A percentile compares a stretch with the other conserved stretches of the same genome.
phyloP scores from a whole-genome alignment of 2,113 vertebrate genomes.

The Cisticola juncidis region DNA sequence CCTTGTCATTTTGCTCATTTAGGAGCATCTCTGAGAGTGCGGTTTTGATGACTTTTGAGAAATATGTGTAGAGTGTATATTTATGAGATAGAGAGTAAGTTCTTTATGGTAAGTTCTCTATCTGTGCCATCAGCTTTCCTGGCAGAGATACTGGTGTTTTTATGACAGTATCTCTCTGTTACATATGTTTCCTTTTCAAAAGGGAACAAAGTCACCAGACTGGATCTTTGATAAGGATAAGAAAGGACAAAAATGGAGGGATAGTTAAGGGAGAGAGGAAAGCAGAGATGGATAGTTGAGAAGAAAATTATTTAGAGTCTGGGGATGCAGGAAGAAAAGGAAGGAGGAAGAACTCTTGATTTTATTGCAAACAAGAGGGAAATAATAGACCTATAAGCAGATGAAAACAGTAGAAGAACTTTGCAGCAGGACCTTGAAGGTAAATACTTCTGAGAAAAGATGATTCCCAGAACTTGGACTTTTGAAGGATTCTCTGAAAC shows the following conservation, averaged over 20 bases:
- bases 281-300: neutral
- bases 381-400: neutral
- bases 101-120: neutral
- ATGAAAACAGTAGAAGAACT: neutral
- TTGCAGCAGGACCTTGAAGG: neutral
- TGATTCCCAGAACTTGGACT: neutral
- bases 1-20: neutral
- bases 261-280: neutral
- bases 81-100: neutral
- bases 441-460: neutral
- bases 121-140: neutral
- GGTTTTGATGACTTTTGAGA: neutral
- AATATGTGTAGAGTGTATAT: neutral
- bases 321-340: neutral
- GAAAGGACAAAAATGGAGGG: neutral
- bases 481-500: neutral
- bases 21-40: neutral
- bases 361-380: neutral
- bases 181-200: constrained; percentile 25
- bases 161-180: neutral
- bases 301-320: neutral
- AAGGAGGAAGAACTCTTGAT: neutral
- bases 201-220: neutral
- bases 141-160: neutral
- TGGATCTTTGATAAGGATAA: neutral